Evolutionary conservation across 1,140 invertebrate species (phyloP).

Genomic region (Triops cancriformis): DNA sequence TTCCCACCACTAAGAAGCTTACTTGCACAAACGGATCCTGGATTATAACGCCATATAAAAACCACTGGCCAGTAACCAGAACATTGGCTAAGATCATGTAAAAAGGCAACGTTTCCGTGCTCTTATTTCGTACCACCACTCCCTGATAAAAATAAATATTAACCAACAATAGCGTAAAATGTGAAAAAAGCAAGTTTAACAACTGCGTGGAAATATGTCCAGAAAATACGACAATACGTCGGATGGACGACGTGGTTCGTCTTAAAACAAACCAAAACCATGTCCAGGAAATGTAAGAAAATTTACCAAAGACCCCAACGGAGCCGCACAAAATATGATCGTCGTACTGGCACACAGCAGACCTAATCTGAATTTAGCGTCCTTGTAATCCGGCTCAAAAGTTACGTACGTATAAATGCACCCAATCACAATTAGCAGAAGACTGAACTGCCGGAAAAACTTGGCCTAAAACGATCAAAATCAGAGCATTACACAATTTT

Average conservation of each 20-base stretch:
- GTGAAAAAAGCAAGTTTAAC: neutral
- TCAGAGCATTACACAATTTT: conserved; percentile 15
- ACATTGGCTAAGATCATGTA: conserved; percentile 65
- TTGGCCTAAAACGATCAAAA: conserved; percentile 30
- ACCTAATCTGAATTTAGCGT: conserved; percentile 42
- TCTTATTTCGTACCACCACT: conserved; percentile 63
- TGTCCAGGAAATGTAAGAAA: neutral
- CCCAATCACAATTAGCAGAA: conserved; percentile 29
- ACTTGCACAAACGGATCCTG: conserved; percentile 64
- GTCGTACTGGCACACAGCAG: conserved; percentile 61
- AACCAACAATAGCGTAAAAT: neutral
- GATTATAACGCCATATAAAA: conserved; percentile 59
- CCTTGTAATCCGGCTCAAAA: conserved; percentile 27
- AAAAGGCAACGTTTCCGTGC: conserved; percentile 66
- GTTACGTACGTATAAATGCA: conserved; percentile 29
- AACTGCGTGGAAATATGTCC: neutral
- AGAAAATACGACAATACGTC: neutral
- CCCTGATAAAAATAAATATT: conserved; percentile 45
- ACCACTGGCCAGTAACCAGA: conserved; percentile 63
- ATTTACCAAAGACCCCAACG: conserved; percentile 57
- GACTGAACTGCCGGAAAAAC: conserved; percentile 32
- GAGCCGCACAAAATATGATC: conserved; percentile 66
- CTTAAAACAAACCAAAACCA: too few relatives aligned
- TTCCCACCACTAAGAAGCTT: conserved; percentile 30
- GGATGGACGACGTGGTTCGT: too few relatives aligned